Base-by-base conservation (phyloP, 1,140 invertebrate genomes). In the Zaprionus kolodkinae region DNA sequence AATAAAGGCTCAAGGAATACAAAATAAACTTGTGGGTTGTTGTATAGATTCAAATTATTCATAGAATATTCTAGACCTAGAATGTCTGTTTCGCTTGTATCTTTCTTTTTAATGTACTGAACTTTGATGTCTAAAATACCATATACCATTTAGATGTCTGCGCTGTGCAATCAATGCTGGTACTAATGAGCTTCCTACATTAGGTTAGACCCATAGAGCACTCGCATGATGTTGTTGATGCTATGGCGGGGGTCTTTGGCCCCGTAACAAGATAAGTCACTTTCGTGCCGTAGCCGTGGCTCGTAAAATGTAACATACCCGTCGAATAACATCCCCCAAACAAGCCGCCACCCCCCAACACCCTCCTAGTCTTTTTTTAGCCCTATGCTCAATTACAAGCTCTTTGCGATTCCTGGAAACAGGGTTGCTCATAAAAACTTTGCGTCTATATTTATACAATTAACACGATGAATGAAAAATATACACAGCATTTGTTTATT, bases 361-460 rank as follows among this genome's bases (percentile, higher is more conserved):
- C 21, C 21, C 35, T 27, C 35, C 33, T 12, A 11, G 3, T 9
- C 43, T 12, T 3, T 21, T 9, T 30, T 6, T 30, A 30, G 7
- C 64, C 48, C 33, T n/a, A 13, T 15, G 40, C 67, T 74, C 80
- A 87, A 87, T 88, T 87, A 88, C 80, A 81, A 62, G 57, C 70
- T 72, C 52, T 74, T 68, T 87, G 78, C 17, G 72, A 61, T 82
- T 72, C 76, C 72, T 63, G 72, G 57, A 73, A 79, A 54, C 72
- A 87, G 83, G 83, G 83, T 87, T 82, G 82, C 67, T 79, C 77
- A 88, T 87, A 88, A 88, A 87, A 88, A 88, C 77, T 88, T 87
- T 87, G 75, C 76, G 72, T 73, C 84, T 84, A 88, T 87, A 84
- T 87, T 87, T 87, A 88, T 87, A 88, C 85, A 87, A 87, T 87